phyloP scores from a whole-genome alignment of 1,140 invertebrate species.

The Batillaria attramentaria region DNA sequence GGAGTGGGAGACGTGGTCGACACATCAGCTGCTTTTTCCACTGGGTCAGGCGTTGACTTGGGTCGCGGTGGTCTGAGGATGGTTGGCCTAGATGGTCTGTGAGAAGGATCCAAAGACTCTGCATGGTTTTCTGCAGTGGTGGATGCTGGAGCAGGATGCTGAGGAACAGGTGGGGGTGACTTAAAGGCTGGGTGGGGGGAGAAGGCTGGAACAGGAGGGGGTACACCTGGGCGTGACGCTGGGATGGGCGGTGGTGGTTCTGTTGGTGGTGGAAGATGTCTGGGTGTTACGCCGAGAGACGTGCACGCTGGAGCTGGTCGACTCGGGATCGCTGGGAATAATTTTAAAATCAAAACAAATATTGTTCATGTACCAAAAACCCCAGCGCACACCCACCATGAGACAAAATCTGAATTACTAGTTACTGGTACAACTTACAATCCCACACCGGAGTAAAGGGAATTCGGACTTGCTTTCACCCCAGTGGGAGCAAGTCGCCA shows the following conservation, averaged over 20 bases:
- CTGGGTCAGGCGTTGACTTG: neutral
- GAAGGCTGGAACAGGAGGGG: neutral
- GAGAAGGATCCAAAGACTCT: neutral
- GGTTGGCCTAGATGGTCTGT: conserved; percentile 10
- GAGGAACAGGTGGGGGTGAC: neutral
- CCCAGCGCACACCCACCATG: no score
- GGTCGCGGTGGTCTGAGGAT: conserved; percentile 28
- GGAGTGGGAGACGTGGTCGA: neutral
- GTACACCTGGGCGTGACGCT: neutral
- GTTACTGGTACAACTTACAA: no score
- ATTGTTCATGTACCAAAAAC: neutral
- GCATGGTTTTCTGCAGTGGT: neutral
- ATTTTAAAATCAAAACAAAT: neutral
- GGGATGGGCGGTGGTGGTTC: neutral
- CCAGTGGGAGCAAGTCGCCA: no score
- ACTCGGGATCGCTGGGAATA: conserved; percentile 3
- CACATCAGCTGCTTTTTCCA: neutral
- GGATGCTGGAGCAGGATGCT: neutral
- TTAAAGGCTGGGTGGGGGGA: neutral
- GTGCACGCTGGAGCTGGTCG: neutral
- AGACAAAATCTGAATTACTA: no score
- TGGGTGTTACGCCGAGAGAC: no score
- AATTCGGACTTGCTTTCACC: no score
- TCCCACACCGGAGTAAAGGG: no score
- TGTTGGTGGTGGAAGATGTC: no score